Base-by-base conservation (phyloP, 2,797 vertebrate genomes). In the Sus cebifrons region DNA sequence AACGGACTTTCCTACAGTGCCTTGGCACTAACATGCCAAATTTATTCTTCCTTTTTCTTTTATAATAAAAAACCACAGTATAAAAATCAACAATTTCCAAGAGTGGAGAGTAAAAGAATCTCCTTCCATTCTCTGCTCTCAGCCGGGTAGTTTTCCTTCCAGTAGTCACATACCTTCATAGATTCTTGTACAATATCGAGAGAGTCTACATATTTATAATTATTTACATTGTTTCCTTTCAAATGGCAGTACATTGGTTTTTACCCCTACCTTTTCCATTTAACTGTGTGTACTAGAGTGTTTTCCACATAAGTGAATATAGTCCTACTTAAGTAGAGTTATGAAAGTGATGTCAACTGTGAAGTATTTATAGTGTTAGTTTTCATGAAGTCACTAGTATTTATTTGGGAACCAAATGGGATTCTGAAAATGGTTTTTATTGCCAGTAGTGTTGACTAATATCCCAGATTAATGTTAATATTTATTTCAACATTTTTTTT, bases 361-460 rank as follows among this genome's bases (percentile, higher is more conserved):
- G 29, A 67, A 68, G 78, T 49, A 11, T 65, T 62, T 79, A 54
- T 9, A 20, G 0, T 27, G 81, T 40, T 67, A 44, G 13, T 84
- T 96, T 94, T 94, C n/a, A 70, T 81, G 36, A n/a, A 70, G 13
- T 52, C 16, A 16, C 15, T 54, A 2, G 10, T 78, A 74, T 91
- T 96, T 94, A 84, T 84, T 52, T 75, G 44, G 25, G 15, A 83
- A 70, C 20, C 36, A 83, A 85, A 44, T 18, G 40, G 27, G 74
- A 62, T 86, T 86, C 70, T 56, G 60, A 86, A 91, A 62, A 71
- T n/a, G 20, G 36, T 40, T 91, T 94, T 91, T 93, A 21, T 86
- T 94, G 91, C 67, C 71, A 36, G 79, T 89, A 77, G 68, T 58
- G 14, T 13, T 62, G n/a, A 65, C 70, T 88, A 18, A 12, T 65